phyloP scores from a whole-genome alignment of 1,140 invertebrate genomes.

The Pomacea maculata region DNA sequence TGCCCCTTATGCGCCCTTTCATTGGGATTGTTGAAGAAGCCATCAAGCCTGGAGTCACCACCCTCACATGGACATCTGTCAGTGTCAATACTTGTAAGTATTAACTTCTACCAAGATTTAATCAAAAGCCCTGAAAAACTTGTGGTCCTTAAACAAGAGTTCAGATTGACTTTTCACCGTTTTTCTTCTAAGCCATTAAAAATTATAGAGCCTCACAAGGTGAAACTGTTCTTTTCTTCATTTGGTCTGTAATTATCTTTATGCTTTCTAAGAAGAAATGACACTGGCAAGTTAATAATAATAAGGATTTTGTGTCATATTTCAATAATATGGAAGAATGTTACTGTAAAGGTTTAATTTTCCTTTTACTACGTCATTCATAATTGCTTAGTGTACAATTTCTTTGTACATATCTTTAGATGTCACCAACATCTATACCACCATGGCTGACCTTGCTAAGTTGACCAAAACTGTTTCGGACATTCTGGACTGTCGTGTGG shows the following conservation, averaged over 20 bases:
- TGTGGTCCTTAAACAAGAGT: too few species aligned
- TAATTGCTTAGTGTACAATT: conserved; percentile 6
- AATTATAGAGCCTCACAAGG: too few species aligned
- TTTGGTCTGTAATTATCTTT: too few species aligned
- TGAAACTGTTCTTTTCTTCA: too few species aligned
- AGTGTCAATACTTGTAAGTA: conserved; percentile 81
- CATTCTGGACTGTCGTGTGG: conserved; percentile 88
- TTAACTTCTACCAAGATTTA: neutral
- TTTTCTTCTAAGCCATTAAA: too few species aligned
- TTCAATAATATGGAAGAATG: neutral
- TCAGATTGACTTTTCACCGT: too few species aligned
- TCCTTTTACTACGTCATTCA: neutral
- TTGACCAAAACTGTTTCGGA: conserved; percentile 77
- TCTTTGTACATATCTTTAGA: conserved; percentile 42
- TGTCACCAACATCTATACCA: conserved; percentile 52
- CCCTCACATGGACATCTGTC: conserved; percentile 82
- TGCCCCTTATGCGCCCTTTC: conserved; percentile 85
- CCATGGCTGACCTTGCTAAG: conserved; percentile 58
- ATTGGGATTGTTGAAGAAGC: conserved; percentile 72
- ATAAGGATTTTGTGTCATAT: neutral
- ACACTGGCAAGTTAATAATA: neutral
- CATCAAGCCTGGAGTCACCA: conserved; percentile 79
- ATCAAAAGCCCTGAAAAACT: too few species aligned
- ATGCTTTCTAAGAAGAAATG: neutral
- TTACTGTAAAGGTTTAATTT: neutral